Percentiles rank a stretch among this genome's conserved stretches.
Evolutionary conservation across 2,797 vertebrate species (phyloP).

Genomic region (Arctocebus calabarensis): DNA sequence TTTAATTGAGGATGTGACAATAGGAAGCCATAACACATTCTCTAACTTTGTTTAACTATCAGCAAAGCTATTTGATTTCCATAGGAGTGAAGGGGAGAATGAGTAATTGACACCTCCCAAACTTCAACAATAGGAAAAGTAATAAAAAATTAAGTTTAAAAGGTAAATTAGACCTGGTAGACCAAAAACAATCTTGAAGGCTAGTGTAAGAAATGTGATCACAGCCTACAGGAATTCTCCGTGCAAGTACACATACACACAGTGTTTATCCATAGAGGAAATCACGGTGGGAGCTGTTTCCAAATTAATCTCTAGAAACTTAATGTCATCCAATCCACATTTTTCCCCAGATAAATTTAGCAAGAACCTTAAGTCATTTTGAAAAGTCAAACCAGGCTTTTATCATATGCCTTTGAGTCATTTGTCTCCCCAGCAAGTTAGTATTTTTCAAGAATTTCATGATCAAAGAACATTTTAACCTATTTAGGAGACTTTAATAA

Average conservation of each 20-base stretch:
- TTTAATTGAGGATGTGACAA: neutral
- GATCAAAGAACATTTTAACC: constrained; percentile 38
- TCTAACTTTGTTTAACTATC: constrained; percentile 9
- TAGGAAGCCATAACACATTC: neutral
- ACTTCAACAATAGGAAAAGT: constrained; percentile 22
- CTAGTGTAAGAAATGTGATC: neutral
- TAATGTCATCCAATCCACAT: constrained; percentile 35
- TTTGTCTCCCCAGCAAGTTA: neutral
- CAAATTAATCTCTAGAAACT: constrained; percentile 58
- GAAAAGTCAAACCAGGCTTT: constrained; percentile 60
- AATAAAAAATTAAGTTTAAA: constrained; percentile 54
- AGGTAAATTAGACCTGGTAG: constrained; percentile 21
- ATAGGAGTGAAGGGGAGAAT: constrained; percentile 23
- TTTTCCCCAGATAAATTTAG: constrained; percentile 47
- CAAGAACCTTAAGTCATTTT: constrained; percentile 58
- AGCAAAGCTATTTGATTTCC: constrained; percentile 5
- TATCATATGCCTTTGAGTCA: constrained; percentile 49
- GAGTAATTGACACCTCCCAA: neutral
- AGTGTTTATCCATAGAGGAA: constrained; percentile 34
- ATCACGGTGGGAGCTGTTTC: constrained; percentile 46
- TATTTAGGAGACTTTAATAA: constrained; percentile 57
- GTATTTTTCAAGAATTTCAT: constrained; percentile 60
- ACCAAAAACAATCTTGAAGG: neutral
- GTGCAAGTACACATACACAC: neutral
- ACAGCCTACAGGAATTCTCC: constrained; percentile 33